Base-by-base conservation (phyloP, 2,113 vertebrate species). In the Lampris megalopsis region DNA sequence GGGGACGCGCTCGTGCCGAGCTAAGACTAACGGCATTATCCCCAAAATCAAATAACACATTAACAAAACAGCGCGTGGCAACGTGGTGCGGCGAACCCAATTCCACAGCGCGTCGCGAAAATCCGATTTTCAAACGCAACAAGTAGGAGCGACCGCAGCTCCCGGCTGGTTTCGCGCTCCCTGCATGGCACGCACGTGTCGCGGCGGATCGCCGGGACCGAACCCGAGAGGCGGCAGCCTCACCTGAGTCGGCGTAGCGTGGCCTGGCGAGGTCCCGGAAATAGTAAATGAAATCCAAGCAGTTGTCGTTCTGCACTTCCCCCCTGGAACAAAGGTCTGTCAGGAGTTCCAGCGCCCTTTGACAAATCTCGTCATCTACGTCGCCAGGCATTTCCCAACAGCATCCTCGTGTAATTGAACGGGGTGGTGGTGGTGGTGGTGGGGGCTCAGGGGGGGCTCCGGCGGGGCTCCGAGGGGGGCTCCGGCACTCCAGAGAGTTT, bases 311-410 rank as follows among this genome's bases (percentile, higher is more conserved):
- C 85, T 98, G 96, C 91, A 99, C 96, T 91, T 97, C 96, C 81
- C 97, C 97, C 81, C 94, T 97, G 92, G 96, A 96, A 84, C 97
- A 99, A 85, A 99, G 97, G 93, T 98, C 97, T 86, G 96, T 96
- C 88, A 99, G 93, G 92, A 99, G 96, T 94, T 96, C 95, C 90
- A 99, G 96, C 89, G 97, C 97, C 94, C 96, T 97, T 94, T 96
- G 96, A 96, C 97, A 99, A 93, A 98, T 96, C 96, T 96, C 96
- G 94, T 97, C 96, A 96, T 97, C 96, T 94, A 94, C 96, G 96
- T 96, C 97, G 94, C 95, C 96, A 95, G 97, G 96, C 97, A 99
- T 99, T 96, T 96, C 97, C 96, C 97, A 95, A 93, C 95, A 97
- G 96, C 97, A 99, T 99, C 96, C 96, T 99, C 24, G 24, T 95